Evolutionary conservation across 2,113 vertebrate genomes (phyloP).

Genomic region (Hydrochoerus hydrochaeris): DNA sequence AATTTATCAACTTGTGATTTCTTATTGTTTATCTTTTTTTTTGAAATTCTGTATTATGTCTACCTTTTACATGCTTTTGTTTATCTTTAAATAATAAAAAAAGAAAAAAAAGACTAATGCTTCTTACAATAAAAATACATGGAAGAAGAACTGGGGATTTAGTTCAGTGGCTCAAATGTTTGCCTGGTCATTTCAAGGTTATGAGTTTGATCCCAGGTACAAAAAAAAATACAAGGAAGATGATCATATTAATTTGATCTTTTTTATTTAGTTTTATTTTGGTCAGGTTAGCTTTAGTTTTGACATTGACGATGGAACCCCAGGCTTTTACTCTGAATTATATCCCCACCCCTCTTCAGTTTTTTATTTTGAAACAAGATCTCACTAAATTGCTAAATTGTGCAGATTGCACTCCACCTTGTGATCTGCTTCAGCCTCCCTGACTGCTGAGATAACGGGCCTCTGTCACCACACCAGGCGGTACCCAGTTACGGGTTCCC

Average conservation of each 20-base stretch:
- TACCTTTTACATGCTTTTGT: no score
- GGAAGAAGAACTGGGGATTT: neutral
- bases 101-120: neutral
- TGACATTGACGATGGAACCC: neutral
- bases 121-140: slow-evolving; percentile 8
- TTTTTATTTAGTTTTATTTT: neutral
- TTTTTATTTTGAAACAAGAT: neutral
- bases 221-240: neutral
- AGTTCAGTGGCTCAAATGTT: no score
- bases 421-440: neutral
- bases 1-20: no score
- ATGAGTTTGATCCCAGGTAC: no score
- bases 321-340: neutral
- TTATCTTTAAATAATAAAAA: no score
- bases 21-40: no score
- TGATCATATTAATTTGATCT: neutral
- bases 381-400: neutral
- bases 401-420: neutral
- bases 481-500: neutral
- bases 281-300: neutral
- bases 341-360: neutral
- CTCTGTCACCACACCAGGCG: neutral
- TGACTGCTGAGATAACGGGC: neutral
- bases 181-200: no score
- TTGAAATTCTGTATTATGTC: no score